These are phyloP conservation scores for Rotaria magnacalcarata DNA, from an alignment of 2,888 invertebrate species.

Conservation along the genomic window DNA sequence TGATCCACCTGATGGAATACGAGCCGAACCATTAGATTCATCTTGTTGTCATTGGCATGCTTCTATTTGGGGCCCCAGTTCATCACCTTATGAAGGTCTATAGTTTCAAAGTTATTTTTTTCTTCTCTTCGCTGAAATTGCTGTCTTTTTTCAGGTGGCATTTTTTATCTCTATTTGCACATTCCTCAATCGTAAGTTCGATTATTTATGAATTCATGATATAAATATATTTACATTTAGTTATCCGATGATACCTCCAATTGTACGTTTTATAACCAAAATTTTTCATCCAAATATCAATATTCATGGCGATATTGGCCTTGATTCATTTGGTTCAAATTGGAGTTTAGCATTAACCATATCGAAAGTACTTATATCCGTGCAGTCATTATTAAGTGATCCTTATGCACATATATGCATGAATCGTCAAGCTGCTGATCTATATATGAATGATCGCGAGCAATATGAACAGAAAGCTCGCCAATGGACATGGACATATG, in stretches of 20 bases:
- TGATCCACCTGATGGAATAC: constrained; percentile 79
- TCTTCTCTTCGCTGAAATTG: neutral
- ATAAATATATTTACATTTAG: constrained; percentile 54
- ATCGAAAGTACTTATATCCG: constrained; percentile 65
- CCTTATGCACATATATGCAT: constrained; percentile 83
- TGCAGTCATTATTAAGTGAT: constrained; percentile 64
- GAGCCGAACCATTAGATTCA: constrained; percentile 74
- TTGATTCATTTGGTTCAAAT: constrained; percentile 88
- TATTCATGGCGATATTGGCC: constrained; percentile 86
- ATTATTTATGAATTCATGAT: neutral
- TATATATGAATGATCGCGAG: constrained; percentile 71
- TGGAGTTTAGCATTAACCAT: constrained; percentile 90
- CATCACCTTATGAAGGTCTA: constrained; percentile 80
- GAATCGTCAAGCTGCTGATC: constrained; percentile 76
- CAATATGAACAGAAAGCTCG: constrained; percentile 76
- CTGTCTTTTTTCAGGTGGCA: constrained; percentile 63
- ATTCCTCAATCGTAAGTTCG: constrained; percentile 66
- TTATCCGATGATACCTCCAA: constrained; percentile 85
- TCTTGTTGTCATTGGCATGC: constrained; percentile 88
- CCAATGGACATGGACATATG: constrained; percentile 83
- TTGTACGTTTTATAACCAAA: constrained; percentile 82
- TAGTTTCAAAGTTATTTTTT: neutral
- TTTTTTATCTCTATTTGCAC: constrained; percentile 82
- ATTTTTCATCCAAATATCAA: constrained; percentile 90
- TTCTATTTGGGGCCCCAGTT: constrained; percentile 80